Base-by-base conservation (phyloP, 2,797 vertebrate genomes). In the Gymnopithys bicolor region DNA sequence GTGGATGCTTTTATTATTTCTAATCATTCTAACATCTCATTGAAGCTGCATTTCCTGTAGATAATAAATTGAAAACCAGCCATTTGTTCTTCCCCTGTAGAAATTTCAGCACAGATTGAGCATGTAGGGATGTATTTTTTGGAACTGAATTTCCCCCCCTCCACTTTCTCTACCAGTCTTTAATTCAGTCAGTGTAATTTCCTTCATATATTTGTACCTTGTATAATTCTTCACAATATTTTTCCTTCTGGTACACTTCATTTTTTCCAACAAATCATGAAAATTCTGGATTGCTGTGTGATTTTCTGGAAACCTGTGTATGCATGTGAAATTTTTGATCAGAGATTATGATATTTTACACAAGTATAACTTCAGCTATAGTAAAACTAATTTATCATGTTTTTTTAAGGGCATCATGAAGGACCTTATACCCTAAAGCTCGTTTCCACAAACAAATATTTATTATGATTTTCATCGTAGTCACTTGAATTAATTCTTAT, bases 111-210 rank as follows among this genome's bases (percentile, higher is more conserved):
- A 28, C 33, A 62, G 23, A 33, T 21, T 62, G 37, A 75, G 62
- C 66, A 70, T 59, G 30, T 25, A 59, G 10, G n/a, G 4, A 49
- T 74, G 12, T 49, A 13, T 33, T 71, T 84, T 75, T 63, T 76
- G 21, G 68, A 91, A 59, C 5, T 7, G 13, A 55, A 17, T 15
- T 48, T 43, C 3, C 0, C 4, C 7, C 2, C 2, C 6, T 2
- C 2, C 6, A 10, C 9, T 19, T 55, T 49, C 19, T 79, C 55
- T 62, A 22, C 25, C 28, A 24, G 10, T 32, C 35, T 76, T 76
- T 13, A 19, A 51, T 86, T 59, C 49, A 51, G 13, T 35, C n/a
- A 24, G 24, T 53, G 33, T 41, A 15, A 81, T 74, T 59, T 74
- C 39, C 17, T 35, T 68, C 19, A 9, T 48, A 3, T 69, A 33